Base-by-base conservation (phyloP, 2,113 vertebrate species). In the Noctilio leporinus region DNA sequence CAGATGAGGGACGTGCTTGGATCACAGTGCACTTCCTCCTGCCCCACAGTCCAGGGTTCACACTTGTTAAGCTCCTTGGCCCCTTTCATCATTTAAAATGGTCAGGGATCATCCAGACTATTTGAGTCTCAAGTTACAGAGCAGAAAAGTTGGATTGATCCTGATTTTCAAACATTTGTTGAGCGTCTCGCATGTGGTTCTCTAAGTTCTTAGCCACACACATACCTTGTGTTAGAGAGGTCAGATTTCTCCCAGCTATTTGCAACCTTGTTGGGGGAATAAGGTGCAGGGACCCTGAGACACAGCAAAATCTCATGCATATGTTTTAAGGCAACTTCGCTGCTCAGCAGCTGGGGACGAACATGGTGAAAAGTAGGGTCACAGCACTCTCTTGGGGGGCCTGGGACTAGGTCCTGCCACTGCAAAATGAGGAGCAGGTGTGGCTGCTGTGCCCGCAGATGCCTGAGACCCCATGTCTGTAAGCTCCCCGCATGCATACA, bases 401-500 rank as follows among this genome's bases (percentile, higher is more conserved):
- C 91, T 1, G 1, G 73, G 49, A 12, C 91, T 17, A 4, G 53
- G 24, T 20, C 8, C 33, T 8, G 43, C 33, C 45, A 19, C 64
- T 62, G 15, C 9, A 38, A 28, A 33, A 9, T 22, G 33, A 55
- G 77, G 40, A 45, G 3, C 35, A 17, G 20, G 55, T 30, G 40
- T 35, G 78, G 43, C 16, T 20, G 10, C 53, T 2, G 5, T 35
- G 33, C 59, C 47, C 22, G 0, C 11, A 28, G 81, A 26, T 38
- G 11, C 53, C 19, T 7, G 9, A 38, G 59, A 19, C 62, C 20
- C 33, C 0, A 0, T 0, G 35, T 43, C 59, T 55, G 72, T 30
- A 4, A 9, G 40, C 62, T 43, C 45, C 43, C 55, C 14, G 7
- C 9, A 3, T 24, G 22, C 12, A 10, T 22, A 40, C 55, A 19